Base-by-base conservation (phyloP, 2,888 invertebrate species). In the Lobophora halterata region DNA sequence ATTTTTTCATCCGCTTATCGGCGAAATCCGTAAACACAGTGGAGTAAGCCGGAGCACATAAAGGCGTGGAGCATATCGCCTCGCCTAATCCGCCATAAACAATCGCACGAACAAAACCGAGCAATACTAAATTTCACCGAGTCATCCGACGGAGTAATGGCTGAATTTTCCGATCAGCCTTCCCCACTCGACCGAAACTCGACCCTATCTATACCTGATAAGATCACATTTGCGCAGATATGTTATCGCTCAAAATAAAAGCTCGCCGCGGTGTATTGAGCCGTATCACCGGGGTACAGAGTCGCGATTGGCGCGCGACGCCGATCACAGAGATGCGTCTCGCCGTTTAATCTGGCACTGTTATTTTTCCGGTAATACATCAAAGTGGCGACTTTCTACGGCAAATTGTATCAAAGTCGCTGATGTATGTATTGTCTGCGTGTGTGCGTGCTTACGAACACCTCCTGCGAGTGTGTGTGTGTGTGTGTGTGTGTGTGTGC, bases 291-390 rank as follows among this genome's bases (percentile, higher is more conserved):
- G 5, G 2, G 33, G 1, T 19, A 48, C 55, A 65, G 34, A 41
- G 48, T 16, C 8, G 43, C 8, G 28, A 43, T 47, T 45, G 8
- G 52, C 30, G 24, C 42, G 57, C 13, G 11, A 7, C 19, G 4
- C 16, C 13, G 3, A 24, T n/a, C 23, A 44, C 43, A 45, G 43
- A 59, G 63, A 55, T 58, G 58, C 58, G 64, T 58, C 55, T 58
- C 50, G 55, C 55, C 70, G 65, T 73, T 78, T 77, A 78, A 75
- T 78, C 71, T 65, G 64, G 62, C 43, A 47, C 66, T 71, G 73
- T 79, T 79, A 79, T 79, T 78, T 78, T 79, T 77, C 79, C 79
- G 77, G 78, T 61, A 57, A 77, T 79, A 79, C 74, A 79, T 79
- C 79, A 79, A 75, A 76, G 67, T 64, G 71, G 70, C 69, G 67